Evolutionary conservation across 2,113 vertebrate species (phyloP).

Genomic region (Lipotes vexillifer): DNA sequence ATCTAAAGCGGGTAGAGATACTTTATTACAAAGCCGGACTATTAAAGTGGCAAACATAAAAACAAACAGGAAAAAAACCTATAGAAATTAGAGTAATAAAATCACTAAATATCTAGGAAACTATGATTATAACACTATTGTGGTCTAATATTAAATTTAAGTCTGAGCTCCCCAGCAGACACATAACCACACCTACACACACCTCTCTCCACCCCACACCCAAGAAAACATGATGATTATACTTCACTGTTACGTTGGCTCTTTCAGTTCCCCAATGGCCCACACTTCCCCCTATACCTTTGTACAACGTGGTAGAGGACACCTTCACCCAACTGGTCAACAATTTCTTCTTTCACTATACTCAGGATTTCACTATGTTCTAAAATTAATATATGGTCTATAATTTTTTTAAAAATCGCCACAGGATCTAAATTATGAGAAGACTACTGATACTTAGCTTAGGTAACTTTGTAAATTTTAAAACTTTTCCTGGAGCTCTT

Average conservation of each 20-base stretch:
- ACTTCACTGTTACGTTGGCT: background rate
- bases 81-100: background rate
- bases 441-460: background rate
- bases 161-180: background rate
- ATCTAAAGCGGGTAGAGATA: background rate
- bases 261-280: background rate
- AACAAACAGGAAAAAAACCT: background rate
- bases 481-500: background rate
- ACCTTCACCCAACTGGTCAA: background rate
- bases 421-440: background rate
- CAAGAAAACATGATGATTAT: background rate
- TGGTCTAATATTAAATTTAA: background rate
- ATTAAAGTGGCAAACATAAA: background rate
- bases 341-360: background rate
- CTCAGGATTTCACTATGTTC: background rate
- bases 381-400: background rate
- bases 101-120: background rate
- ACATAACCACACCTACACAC: rapidly evolving
- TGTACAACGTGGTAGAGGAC: background rate
- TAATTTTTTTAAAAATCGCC: background rate
- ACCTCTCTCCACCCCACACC: rapidly evolving
- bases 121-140: background rate
- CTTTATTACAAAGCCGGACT: background rate
- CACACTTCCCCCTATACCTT: background rate
- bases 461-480: background rate